phyloP scores from a whole-genome alignment of 1,140 invertebrate genomes.

The Heliconius nattereri region DNA sequence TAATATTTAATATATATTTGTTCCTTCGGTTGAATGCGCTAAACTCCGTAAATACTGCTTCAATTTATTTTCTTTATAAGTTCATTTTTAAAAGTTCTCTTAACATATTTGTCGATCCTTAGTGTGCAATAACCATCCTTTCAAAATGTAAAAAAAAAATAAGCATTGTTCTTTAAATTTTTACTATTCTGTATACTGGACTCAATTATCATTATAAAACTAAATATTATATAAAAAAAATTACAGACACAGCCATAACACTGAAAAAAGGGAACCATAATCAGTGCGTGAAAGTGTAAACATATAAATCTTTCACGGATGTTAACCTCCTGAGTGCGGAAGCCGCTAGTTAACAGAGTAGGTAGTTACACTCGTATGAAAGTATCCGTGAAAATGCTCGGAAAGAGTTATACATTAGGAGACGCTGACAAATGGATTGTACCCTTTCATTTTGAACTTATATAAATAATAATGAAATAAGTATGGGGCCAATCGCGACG shows the following conservation, averaged over 20 bases:
- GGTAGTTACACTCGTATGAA: slow-evolving; percentile 24
- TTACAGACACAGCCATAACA: background rate
- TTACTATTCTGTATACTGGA: no score
- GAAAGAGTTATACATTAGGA: background rate
- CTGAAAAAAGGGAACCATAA: slow-evolving; percentile 16
- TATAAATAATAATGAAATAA: background rate
- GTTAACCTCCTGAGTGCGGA: slow-evolving; percentile 33
- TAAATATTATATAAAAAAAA: background rate
- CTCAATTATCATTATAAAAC: background rate
- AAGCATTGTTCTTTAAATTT: no score
- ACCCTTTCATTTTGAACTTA: background rate
- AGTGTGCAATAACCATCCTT: no score
- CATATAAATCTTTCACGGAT: slow-evolving; percentile 47
- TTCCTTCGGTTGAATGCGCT: no score
- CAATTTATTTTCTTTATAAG: no score
- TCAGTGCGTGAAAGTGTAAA: slow-evolving; percentile 39
- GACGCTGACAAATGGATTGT: background rate
- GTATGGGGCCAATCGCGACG: no score
- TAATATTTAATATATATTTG: no score
- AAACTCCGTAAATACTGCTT: no score
- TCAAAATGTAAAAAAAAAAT: no score
- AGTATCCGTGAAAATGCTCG: slow-evolving; percentile 21
- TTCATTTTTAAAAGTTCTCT: no score
- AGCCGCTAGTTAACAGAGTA: slow-evolving; percentile 27
- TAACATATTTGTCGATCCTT: no score